Conservation (phyloP, 64 coral and sea anemone genomes). For the Acropora tenuis region DNA sequence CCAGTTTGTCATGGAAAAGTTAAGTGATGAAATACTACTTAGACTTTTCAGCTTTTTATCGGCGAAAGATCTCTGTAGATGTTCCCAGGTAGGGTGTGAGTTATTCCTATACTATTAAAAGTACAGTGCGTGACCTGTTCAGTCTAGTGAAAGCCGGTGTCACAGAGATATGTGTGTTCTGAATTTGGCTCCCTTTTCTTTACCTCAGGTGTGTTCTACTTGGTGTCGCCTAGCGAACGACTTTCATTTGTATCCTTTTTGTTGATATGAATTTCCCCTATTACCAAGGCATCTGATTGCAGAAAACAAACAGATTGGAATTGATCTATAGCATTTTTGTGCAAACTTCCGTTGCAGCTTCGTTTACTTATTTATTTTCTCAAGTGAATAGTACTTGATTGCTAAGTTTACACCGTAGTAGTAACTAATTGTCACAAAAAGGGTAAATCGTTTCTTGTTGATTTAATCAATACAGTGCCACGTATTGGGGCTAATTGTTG, state of each 20-base stretch:
- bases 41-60: slow-evolving; percentile 88
- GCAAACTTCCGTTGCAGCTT: too few species aligned
- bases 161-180: background rate
- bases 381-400: too few species aligned
- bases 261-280: background rate
- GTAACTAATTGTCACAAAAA: too few species aligned
- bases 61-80: slow-evolving; percentile 86
- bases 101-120: background rate
- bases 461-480: too few species aligned
- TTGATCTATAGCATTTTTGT: too few species aligned
- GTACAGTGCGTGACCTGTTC: background rate
- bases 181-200: background rate
- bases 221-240: slow-evolving; percentile 95
- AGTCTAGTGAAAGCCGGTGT: too few species aligned
- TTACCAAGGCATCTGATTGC: too few species aligned
- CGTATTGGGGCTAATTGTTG: too few species aligned
- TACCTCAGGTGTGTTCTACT: slow-evolving; percentile 77
- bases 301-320: too few species aligned
- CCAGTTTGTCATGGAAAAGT: slow-evolving; percentile 4
- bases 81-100: slow-evolving; percentile 64
- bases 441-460: too few species aligned
- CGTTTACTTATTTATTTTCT: too few species aligned
- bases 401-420: too few species aligned
- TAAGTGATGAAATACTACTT: slow-evolving; percentile 93
- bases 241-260: slow-evolving; percentile 95